Percentiles rank a stretch among this genome's conserved stretches.
These are phyloP conservation scores for Pelobates cultripes DNA, from an alignment of 2,797 vertebrate species.

Conservation along the genomic window DNA sequence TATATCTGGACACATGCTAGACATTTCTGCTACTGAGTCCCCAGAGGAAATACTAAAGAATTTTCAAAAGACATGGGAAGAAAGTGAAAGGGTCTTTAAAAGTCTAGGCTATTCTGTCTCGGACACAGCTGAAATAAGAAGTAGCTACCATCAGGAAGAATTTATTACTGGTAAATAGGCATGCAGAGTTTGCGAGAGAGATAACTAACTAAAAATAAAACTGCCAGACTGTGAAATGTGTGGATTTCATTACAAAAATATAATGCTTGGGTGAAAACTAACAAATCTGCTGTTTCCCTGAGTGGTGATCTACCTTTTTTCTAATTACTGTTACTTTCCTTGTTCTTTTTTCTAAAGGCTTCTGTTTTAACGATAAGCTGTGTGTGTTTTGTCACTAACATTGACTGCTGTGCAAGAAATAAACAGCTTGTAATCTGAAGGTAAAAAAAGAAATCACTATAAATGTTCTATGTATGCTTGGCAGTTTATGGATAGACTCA, in stretches of 20 bases:
- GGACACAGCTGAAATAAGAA: constrained; percentile 71
- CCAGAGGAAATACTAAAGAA: constrained; percentile 79
- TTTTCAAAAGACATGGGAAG: constrained; percentile 86
- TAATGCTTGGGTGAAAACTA: constrained; percentile 6
- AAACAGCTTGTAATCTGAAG: constrained; percentile 20
- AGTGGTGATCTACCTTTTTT: constrained; percentile 24
- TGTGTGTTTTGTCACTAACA: constrained; percentile 52
- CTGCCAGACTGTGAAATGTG: constrained; percentile 18
- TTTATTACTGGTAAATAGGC: constrained; percentile 76
- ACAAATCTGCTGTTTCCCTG: background rate
- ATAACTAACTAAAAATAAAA: constrained; percentile 22
- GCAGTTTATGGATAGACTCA: background rate
- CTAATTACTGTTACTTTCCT: constrained; percentile 40
- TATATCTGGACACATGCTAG: constrained; percentile 78
- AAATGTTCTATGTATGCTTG: constrained; percentile 31
- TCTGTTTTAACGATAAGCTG: constrained; percentile 27
- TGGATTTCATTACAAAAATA: background rate
- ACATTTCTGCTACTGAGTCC: constrained; percentile 72
- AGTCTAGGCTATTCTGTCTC: constrained; percentile 79
- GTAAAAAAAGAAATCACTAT: constrained; percentile 47
- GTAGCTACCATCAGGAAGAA: constrained; percentile 72
- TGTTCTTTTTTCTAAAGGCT: background rate
- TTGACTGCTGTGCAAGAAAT: constrained; percentile 12
- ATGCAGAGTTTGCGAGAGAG: constrained; percentile 61
- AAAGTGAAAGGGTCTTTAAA: constrained; percentile 84